Percentiles rank a stretch among this genome's conserved stretches.
Evolutionary conservation across 2,797 vertebrate genomes (phyloP).

Genomic region (Streptopelia turtur): DNA sequence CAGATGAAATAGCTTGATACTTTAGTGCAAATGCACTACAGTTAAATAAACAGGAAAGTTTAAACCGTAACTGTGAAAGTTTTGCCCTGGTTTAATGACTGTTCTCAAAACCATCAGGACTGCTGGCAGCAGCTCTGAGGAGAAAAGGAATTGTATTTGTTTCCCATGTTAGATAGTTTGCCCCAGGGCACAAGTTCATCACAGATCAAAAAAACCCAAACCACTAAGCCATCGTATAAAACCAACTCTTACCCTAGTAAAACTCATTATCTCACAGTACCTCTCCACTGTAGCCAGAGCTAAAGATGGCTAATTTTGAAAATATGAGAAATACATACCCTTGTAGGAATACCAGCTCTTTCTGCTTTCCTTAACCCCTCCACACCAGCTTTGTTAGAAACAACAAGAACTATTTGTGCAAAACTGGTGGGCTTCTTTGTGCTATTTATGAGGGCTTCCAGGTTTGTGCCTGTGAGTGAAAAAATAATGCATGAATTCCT

Average conservation of each 20-base stretch:
- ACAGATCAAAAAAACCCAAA: background rate
- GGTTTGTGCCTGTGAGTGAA: slow-evolving; percentile 87
- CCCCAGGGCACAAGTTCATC: background rate
- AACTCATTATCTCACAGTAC: background rate
- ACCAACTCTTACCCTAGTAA: background rate
- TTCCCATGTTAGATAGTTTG: background rate
- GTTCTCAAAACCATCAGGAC: background rate
- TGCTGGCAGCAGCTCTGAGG: background rate
- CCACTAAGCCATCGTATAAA: background rate
- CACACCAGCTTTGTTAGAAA: slow-evolving; percentile 91
- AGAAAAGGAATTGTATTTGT: background rate
- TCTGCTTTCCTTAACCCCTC: slow-evolving; percentile 90
- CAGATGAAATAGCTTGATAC: background rate
- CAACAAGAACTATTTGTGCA: slow-evolving; percentile 88
- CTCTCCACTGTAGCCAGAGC: background rate
- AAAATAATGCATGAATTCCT: background rate
- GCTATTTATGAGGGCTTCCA: slow-evolving; percentile 93
- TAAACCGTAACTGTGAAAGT: background rate
- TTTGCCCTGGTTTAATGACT: background rate
- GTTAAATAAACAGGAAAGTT: background rate
- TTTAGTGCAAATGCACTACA: background rate
- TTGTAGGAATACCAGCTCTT: slow-evolving; percentile 89
- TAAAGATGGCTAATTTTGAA: background rate
- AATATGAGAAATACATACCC: slow-evolving; percentile 77
- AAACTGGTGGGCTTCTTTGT: slow-evolving; percentile 83